These are phyloP conservation scores for Pseudococcus longispinus DNA, from an alignment of 2,888 invertebrate genomes.

Conservation along the genomic window DNA sequence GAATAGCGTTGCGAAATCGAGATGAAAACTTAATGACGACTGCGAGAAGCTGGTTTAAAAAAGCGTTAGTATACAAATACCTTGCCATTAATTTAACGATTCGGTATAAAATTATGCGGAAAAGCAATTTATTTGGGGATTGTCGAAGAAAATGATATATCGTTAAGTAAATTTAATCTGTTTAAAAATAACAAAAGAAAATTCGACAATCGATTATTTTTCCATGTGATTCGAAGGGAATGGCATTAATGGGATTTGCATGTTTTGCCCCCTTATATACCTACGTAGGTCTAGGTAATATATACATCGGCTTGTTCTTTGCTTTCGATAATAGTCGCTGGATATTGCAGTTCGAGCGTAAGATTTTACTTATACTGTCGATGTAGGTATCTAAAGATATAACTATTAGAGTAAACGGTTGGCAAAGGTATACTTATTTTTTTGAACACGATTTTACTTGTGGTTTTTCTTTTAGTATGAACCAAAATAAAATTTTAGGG, in stretches of 20 bases:
- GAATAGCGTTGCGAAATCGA: neutral
- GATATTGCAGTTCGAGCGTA: neutral
- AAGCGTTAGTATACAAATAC: constrained; percentile 23
- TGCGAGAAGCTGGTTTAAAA: constrained; percentile 8
- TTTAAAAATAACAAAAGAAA: constrained; percentile 20
- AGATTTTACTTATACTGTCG: neutral
- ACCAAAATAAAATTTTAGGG: no score
- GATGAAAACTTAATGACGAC: constrained; percentile 21
- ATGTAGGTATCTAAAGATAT: neutral
- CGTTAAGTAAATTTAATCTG: constrained; percentile 34
- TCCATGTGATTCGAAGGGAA: constrained; percentile 21
- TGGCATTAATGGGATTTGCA: constrained; percentile 23
- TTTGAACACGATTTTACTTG: no score
- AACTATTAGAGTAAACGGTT: neutral
- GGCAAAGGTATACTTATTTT: no score
- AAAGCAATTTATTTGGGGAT: constrained; percentile 22
- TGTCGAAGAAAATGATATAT: constrained; percentile 34
- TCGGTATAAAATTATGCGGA: neutral
- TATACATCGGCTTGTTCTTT: neutral
- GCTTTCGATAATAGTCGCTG: neutral
- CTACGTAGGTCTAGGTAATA: no score
- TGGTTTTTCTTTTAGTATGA: no score
- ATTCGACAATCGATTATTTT: constrained; percentile 39
- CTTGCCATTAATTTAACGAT: constrained; percentile 23
- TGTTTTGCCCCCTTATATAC: constrained; percentile 7